Evolutionary conservation across 2,888 invertebrate genomes (phyloP).

Genomic region (Chironomus tentans): DNA sequence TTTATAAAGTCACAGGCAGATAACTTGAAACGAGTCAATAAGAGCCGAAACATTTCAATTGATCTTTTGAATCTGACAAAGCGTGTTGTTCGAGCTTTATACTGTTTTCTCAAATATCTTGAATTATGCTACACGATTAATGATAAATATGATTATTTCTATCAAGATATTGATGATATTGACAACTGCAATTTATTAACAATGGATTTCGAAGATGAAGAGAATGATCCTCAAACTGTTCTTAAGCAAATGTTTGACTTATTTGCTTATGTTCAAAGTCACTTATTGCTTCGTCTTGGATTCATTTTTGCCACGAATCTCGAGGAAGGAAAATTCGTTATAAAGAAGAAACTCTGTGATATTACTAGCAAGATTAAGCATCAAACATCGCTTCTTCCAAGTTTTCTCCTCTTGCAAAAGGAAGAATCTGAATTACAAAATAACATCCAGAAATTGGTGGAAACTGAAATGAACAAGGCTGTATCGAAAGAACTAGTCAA

Average conservation of each 20-base stretch:
- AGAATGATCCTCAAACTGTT: no score
- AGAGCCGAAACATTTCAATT: not conserved
- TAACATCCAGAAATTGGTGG: not conserved
- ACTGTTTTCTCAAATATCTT: not conserved
- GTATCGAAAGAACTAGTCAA: not conserved
- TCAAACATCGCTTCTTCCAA: not conserved
- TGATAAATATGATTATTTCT: constrained; percentile 34
- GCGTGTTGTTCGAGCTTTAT: constrained; percentile 5
- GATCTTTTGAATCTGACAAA: constrained; percentile 1
- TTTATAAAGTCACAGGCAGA: constrained; percentile 35
- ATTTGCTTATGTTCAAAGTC: constrained; percentile 42
- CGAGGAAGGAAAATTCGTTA: not conserved
- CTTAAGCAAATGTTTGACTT: no score
- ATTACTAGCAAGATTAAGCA: not conserved
- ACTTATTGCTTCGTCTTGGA: constrained; percentile 39
- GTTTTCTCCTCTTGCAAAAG: not conserved
- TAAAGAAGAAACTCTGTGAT: not conserved
- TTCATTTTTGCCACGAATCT: constrained; percentile 31
- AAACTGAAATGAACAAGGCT: not conserved
- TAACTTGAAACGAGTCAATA: constrained; percentile 27
- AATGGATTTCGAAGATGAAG: constrained; percentile 27
- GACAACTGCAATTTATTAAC: constrained; percentile 33
- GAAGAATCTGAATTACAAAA: not conserved
- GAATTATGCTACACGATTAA: not conserved
- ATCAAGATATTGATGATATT: constrained; percentile 40